Conservation (phyloP, 2,797 vertebrate genomes). For the Heterohyrax brucei region DNA sequence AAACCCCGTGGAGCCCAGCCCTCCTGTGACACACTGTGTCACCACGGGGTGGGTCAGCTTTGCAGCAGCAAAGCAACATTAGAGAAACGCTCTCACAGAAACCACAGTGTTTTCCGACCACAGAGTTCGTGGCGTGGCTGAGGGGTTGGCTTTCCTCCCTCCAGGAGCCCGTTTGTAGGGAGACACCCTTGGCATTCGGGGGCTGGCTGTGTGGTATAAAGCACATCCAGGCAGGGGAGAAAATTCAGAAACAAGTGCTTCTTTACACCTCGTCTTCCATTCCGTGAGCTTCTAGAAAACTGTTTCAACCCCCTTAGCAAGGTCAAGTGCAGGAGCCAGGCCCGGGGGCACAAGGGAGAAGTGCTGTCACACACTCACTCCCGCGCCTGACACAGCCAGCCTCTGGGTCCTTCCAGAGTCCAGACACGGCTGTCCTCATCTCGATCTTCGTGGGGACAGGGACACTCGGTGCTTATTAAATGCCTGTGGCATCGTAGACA, state of each 20-base stretch:
- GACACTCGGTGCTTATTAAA: background rate
- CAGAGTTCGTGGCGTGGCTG: background rate
- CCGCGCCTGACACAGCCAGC: background rate
- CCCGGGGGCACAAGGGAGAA: background rate
- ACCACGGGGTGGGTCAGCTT: background rate
- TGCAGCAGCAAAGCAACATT: background rate
- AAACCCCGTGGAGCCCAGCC: background rate
- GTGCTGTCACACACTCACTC: background rate
- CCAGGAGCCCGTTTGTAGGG: background rate
- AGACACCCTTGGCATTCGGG: background rate
- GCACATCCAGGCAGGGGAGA: background rate
- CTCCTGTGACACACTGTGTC: background rate
- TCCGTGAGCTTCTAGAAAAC: conserved; percentile 13
- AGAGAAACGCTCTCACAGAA: background rate
- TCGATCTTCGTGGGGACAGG: background rate
- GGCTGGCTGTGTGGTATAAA: background rate
- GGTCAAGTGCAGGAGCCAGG: background rate
- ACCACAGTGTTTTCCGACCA: background rate
- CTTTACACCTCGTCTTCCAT: background rate
- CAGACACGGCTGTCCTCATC: background rate
- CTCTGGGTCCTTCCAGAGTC: background rate
- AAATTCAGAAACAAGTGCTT: background rate
- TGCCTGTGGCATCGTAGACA: background rate
- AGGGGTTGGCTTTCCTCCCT: background rate
- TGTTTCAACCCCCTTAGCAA: background rate